These are phyloP conservation scores for Sclerodermus sp. DNA, from an alignment of 2,888 invertebrate species.

Conservation along the genomic window DNA sequence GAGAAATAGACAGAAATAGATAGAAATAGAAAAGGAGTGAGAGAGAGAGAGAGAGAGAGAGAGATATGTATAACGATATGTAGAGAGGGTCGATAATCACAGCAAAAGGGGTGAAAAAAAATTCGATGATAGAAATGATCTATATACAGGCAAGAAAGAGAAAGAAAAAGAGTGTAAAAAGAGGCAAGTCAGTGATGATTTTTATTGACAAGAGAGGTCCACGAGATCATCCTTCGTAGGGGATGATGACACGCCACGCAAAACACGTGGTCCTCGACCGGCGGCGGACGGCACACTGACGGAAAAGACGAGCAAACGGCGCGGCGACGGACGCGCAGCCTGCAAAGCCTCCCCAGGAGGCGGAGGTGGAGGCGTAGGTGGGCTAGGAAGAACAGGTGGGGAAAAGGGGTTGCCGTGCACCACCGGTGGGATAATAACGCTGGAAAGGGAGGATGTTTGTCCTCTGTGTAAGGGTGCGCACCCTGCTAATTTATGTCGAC, in stretches of 20 bases:
- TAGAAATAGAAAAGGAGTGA: too few species aligned
- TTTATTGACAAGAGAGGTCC: too few species aligned
- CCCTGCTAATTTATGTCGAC: slow-evolving; percentile 12
- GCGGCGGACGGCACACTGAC: slow-evolving; percentile 52
- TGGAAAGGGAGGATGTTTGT: slow-evolving; percentile 25
- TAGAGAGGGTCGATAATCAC: too few species aligned
- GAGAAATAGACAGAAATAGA: too few species aligned
- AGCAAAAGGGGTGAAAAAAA: too few species aligned
- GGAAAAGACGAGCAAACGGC: slow-evolving; percentile 39
- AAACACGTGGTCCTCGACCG: slow-evolving; percentile 48
- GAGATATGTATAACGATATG: too few species aligned
- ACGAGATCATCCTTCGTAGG: too few species aligned
- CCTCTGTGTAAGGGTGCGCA: slow-evolving; percentile 16
- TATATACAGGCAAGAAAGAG: too few species aligned
- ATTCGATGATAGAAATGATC: too few species aligned
- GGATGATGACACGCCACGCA: slow-evolving; percentile 7
- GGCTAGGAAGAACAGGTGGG: slow-evolving; percentile 10
- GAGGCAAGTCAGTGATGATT: too few species aligned
- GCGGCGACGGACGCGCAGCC: slow-evolving; percentile 45
- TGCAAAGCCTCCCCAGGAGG: slow-evolving; percentile 36
- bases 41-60: too few species aligned
- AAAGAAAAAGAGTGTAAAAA: background rate
- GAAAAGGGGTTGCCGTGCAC: slow-evolving; percentile 8
- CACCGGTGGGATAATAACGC: slow-evolving; percentile 7
- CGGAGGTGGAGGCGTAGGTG: slow-evolving; percentile 10